A percentile compares a stretch with the other conserved stretches of the same genome.
These are phyloP conservation scores for Dipodomys spectabilis DNA, from an alignment of 2,113 vertebrate genomes.

Conservation along the genomic window DNA sequence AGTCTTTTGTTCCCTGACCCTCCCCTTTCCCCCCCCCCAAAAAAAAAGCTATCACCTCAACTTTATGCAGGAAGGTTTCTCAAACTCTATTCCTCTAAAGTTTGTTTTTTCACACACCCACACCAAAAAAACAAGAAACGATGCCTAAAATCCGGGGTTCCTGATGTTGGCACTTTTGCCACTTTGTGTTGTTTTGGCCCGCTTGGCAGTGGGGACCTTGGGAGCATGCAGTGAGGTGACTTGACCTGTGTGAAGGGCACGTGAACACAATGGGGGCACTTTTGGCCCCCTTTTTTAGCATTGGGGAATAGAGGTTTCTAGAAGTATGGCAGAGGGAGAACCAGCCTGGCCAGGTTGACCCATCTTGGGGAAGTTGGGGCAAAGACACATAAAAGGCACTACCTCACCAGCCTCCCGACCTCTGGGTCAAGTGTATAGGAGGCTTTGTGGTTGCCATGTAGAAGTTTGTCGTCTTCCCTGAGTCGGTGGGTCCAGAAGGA, in stretches of 20 bases:
- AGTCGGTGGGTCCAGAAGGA: not conserved
- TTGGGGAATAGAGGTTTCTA: conserved; percentile 56
- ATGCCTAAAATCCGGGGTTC: not conserved
- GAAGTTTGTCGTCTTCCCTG: too few species aligned
- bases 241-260: conserved; percentile 50
- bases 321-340: not conserved
- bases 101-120: not conserved
- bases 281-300: not conserved
- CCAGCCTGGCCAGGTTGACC: not conserved
- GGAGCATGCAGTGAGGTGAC: not conserved
- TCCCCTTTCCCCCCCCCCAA: too few species aligned
- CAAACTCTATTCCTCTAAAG: not conserved
- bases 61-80: not conserved
- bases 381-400: not conserved
- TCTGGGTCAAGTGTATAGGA: not conserved
- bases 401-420: not conserved
- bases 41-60: not conserved
- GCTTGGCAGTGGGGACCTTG: not conserved
- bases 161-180: not conserved
- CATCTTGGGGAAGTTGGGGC: not conserved
- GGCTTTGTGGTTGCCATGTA: not conserved
- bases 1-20: conserved; percentile 47
- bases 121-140: not conserved
- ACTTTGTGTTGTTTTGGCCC: conserved; percentile 8
- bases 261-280: conserved; percentile 9